phyloP scores from a whole-genome alignment of 2,113 vertebrate species.

The Zosterops japonicus region DNA sequence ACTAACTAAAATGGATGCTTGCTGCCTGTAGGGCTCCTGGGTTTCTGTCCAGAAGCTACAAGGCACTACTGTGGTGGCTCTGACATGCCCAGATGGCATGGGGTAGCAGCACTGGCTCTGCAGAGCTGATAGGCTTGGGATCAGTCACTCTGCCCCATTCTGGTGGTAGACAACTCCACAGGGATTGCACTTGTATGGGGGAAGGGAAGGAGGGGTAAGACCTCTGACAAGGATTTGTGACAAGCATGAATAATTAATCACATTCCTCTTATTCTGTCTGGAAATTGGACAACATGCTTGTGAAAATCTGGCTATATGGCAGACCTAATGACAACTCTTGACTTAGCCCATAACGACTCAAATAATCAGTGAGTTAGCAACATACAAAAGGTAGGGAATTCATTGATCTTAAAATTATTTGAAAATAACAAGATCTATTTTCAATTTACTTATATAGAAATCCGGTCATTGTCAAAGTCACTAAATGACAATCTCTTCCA shows the following conservation, averaged over 20 bases:
- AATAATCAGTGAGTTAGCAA: neutral
- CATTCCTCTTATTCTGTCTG: neutral
- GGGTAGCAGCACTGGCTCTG: neutral
- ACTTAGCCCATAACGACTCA: neutral
- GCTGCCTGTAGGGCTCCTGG: neutral
- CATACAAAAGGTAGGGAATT: neutral
- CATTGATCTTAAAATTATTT: neutral
- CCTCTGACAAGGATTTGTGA: neutral
- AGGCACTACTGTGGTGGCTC: neutral
- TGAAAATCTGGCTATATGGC: neutral
- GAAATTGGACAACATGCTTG: neutral
- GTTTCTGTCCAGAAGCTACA: neutral
- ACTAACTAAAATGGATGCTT: neutral
- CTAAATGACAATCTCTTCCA: neutral
- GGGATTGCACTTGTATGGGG: accelerated
- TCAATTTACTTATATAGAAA: neutral
- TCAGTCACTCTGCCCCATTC: neutral
- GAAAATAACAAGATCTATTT: neutral
- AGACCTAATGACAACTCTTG: neutral
- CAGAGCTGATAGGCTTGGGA: neutral
- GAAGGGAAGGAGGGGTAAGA: neutral
- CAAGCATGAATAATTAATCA: neutral
- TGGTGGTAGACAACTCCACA: neutral
- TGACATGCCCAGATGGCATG: neutral
- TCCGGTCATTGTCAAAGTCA: neutral